Percentiles rank a stretch among this genome's conserved stretches.
phyloP scores from a whole-genome alignment of 1,140 invertebrate genomes.

The Drosophila chauvacae region DNA sequence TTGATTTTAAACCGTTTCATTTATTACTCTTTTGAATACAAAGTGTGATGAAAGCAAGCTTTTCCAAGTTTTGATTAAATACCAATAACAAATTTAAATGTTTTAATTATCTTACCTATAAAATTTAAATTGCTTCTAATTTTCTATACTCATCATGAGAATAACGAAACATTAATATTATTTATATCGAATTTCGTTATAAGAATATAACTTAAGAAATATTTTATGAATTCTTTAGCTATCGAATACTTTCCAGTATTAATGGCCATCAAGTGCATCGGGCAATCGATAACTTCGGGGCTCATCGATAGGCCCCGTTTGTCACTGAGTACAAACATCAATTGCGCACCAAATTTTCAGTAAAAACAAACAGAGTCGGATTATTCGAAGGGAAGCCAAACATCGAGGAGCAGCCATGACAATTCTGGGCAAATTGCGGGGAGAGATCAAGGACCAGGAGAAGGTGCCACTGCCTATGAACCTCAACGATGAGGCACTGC shows the following conservation, averaged over 20 bases:
- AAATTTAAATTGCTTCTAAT: too few relatives aligned
- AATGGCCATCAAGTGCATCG: not conserved
- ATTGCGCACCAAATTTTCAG: constrained; percentile 55
- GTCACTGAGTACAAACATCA: constrained; percentile 25
- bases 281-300: constrained; percentile 17
- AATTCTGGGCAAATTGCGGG: constrained; percentile 67
- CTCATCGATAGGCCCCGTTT: not conserved
- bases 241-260: not conserved
- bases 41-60: not conserved
- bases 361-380: constrained; percentile 28
- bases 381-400: not conserved
- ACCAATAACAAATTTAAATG: not conserved
- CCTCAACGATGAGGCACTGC: constrained; percentile 84
- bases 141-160: too few relatives aligned
- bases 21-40: too few relatives aligned
- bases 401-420: constrained; percentile 51
- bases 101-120: too few relatives aligned
- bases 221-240: not conserved
- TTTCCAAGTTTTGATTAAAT: not conserved
- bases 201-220: not conserved
- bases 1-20: too few relatives aligned
- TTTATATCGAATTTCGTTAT: not conserved
- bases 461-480: constrained; percentile 88
- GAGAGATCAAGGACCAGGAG: constrained; percentile 84
- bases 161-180: not conserved